Conservation (phyloP, 2,888 invertebrate species). For the Sabellastarte sp. region DNA sequence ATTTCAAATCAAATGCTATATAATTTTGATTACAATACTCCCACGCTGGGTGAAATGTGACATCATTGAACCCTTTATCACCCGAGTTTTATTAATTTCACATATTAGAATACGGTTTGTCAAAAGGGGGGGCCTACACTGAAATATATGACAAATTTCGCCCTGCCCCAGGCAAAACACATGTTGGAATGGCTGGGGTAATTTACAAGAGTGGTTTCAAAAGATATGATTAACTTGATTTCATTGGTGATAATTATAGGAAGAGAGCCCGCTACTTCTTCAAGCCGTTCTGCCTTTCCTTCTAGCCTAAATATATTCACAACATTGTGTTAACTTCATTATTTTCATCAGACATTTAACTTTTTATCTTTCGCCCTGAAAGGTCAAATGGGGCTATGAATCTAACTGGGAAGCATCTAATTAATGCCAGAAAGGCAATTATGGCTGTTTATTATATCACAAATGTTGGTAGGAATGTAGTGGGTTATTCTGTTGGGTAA, state of each 20-base stretch:
- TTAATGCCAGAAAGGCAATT: no score
- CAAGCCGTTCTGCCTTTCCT: no score
- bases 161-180: not conserved
- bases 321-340: no score
- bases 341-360: no score
- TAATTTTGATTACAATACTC: not conserved
- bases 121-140: not conserved
- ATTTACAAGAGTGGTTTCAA: not conserved
- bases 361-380: no score
- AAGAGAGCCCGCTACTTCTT: no score
- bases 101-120: not conserved
- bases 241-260: not conserved
- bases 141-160: not conserved
- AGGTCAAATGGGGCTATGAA: no score
- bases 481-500: no score
- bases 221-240: not conserved
- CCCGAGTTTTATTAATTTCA: not conserved
- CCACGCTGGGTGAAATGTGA: not conserved
- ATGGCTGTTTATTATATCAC: no score
- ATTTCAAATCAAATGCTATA: not conserved
- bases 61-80: not conserved
- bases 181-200: not conserved
- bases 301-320: no score
- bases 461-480: no score
- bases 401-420: no score